Percentiles rank a stretch among this genome's conserved stretches.
Evolutionary conservation across 2,797 vertebrate genomes (phyloP).

Genomic region (Clangula hyemalis): DNA sequence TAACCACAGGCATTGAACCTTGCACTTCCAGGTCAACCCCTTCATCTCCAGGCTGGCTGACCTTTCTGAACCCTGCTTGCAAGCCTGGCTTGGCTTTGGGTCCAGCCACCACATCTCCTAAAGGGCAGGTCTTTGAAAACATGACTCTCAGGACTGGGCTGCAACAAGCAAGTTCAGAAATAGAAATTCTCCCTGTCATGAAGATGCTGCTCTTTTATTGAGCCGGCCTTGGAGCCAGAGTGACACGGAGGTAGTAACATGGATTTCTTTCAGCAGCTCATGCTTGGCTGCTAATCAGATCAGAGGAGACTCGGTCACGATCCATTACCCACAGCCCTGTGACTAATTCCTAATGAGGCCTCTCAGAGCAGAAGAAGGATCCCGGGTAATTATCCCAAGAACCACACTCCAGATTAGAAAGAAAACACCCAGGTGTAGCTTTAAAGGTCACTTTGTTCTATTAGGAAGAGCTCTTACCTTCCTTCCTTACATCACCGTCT

Average conservation of each 20-base stretch:
- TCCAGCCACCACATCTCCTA: neutral
- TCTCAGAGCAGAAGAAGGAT: constrained; percentile 21
- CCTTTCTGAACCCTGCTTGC: fast-evolving
- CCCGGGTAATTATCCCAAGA: neutral
- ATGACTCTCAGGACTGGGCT: neutral
- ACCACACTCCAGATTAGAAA: neutral
- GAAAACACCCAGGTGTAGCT: neutral
- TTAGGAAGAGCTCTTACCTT: neutral
- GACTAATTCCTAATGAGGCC: constrained; percentile 54
- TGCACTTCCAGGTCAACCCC: neutral
- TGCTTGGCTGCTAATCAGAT: constrained; percentile 30
- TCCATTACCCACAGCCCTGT: constrained; percentile 33
- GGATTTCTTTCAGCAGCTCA: constrained; percentile 36
- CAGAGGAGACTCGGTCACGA: constrained; percentile 18
- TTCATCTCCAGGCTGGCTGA: neutral
- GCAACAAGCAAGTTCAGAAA: neutral
- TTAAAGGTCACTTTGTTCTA: neutral
- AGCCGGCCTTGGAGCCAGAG: neutral
- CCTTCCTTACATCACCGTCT: neutral
- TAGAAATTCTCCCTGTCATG: neutral
- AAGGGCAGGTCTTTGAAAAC: neutral
- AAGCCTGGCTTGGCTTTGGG: neutral
- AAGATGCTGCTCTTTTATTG: constrained; percentile 61
- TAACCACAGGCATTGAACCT: neutral
- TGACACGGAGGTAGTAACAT: neutral